A percentile compares a stretch with the other conserved stretches of the same genome.
phyloP scores from a whole-genome alignment of 2,113 vertebrate genomes.

The Antigone vipio region DNA sequence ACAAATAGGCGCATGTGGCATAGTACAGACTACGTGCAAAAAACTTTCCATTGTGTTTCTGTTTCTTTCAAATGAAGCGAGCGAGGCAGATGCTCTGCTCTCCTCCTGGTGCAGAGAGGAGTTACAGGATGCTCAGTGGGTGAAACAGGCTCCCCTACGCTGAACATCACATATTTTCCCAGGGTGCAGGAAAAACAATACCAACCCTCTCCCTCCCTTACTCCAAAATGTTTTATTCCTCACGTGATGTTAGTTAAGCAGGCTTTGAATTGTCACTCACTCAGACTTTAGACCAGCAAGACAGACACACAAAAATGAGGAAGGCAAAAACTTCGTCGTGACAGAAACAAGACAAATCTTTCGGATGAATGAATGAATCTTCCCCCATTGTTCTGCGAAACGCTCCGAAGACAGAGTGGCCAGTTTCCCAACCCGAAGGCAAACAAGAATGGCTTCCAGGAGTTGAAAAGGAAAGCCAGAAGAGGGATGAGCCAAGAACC shows the following conservation, averaged over 20 bases:
- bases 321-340: not conserved
- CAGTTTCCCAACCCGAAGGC: not conserved
- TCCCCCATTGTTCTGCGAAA: not conserved
- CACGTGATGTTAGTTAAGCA: not conserved
- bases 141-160: not conserved
- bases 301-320: not conserved
- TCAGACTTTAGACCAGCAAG: not conserved
- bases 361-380: not conserved
- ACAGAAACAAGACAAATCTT: not conserved
- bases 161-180: not conserved
- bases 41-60: not conserved
- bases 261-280: not conserved
- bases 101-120: not conserved
- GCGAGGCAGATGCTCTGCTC: not conserved
- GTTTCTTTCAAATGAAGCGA: not conserved
- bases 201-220: not conserved
- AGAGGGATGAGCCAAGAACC: constrained; percentile 26
- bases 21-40: rapidly evolving
- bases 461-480: constrained; percentile 1
- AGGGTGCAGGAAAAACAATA: not conserved
- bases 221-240: not conserved
- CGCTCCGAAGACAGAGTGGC: not conserved
- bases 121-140: not conserved
- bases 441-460: not conserved
- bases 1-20: not conserved